These are phyloP conservation scores for Nesoenas mayeri DNA, from an alignment of 2,113 vertebrate genomes.

Conservation along the genomic window DNA sequence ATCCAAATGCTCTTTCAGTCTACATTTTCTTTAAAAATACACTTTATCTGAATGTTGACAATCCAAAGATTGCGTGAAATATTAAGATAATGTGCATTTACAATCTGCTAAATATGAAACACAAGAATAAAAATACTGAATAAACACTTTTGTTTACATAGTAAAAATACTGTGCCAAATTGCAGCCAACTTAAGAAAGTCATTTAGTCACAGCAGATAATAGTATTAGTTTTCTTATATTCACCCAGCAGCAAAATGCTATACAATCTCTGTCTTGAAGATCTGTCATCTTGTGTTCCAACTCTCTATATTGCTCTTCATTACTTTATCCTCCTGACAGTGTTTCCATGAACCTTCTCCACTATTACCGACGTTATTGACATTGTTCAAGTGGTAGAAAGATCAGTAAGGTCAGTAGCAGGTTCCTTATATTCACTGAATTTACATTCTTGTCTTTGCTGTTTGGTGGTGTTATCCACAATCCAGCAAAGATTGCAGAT, in stretches of 20 bases:
- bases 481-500: not conserved
- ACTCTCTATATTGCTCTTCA: not conserved
- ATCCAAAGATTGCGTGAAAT: not conserved
- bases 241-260: not conserved
- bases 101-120: not conserved
- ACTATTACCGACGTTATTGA: not conserved
- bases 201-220: not conserved
- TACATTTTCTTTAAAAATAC: not conserved
- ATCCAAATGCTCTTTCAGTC: not conserved
- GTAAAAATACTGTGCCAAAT: not conserved
- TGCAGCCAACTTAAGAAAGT: not conserved
- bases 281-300: not conserved
- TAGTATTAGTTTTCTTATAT: not conserved
- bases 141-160: slow-evolving; percentile 9
- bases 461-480: not conserved
- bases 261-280: not conserved
- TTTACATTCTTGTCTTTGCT: not conserved
- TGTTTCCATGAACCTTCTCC: not conserved
- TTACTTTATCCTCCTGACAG: not conserved
- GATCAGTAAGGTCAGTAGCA: not conserved
- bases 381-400: not conserved
- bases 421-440: not conserved
- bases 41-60: not conserved
- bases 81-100: not conserved
- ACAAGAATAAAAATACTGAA: not conserved